Evolutionary conservation across 2,888 invertebrate genomes (phyloP), one percentile per base, ranked within the genome.

Genomic region (Tanypteryx hageni): DNA sequence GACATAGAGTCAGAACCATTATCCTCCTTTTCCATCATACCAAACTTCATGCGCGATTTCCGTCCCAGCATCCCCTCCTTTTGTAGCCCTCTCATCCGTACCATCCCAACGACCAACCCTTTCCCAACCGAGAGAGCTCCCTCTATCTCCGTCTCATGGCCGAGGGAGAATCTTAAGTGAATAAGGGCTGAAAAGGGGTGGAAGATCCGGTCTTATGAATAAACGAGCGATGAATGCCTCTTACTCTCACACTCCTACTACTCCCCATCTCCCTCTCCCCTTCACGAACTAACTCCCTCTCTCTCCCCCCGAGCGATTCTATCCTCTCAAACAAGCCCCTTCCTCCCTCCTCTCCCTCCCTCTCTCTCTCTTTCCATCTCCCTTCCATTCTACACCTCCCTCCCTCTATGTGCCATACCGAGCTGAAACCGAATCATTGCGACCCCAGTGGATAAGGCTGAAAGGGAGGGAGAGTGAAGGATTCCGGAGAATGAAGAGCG

Each of bases 121-220:
- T 22, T 7, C 18, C 9, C 68, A 68, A 27, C 76, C 27, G 76
- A 27, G 76, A 27, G 76, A 76, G 76, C 76, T 76, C 27, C 27
- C 76, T 22, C 68, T 7, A 44, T 44, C 76, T 76, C 27, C 27
- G 22, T 22, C 68, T 7, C 18, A 22, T 22, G 18, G 76, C 76
- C 27, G 76, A 27, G 76, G 76, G 76, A 76, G 76, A 76, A 76
- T 76, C 76, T 76, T 76, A 76, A 76, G 76, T 76, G 76, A 76
- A 76, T 76, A 76, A 76, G 76, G 76, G 76, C 22, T 13, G 68
- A 68, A 68, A 68, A 22, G 76, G 76, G 76, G 76, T 76, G 76
- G 76, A 27, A 27, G 76, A 76, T 76, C 76, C 76, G 76, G 76
- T 76, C 76, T 76, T 76, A 76, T 76, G 76, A 76, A 76, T 76